Evolutionary conservation across 2,797 vertebrate species (phyloP), one percentile per base, ranked within the genome.

Genomic region (Xyrichtys novacula): DNA sequence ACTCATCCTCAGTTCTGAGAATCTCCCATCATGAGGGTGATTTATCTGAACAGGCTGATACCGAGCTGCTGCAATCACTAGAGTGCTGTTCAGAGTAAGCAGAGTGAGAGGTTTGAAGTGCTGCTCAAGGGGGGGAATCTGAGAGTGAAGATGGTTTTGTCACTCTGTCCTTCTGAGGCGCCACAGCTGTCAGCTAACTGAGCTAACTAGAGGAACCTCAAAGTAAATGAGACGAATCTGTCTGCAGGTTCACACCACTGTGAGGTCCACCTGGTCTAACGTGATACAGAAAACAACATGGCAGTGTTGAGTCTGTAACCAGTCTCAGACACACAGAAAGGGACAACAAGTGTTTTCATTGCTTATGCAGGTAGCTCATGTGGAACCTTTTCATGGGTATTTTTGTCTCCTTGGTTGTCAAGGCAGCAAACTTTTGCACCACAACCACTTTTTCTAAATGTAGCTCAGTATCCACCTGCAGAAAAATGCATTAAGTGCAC

Each of bases 11-110:
- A 54, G 47, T 28, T 65, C 42, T 60, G 16, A 23, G 46, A 58
- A 58, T 62, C 57, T 73, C 56, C 11, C 19, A 6, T 47, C 29
- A 68, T 44, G 54, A 61, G 31, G 38, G 67, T 8, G 69, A 53
- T 74, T 58, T 22, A 63, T 64, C 65, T 62, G 25, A 10, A 5
- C 29, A 11, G 20, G 19, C 29, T 26, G 46, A 61, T n/a, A 17
- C 48, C 47, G 66, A 52, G 15, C 39, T 46, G 44, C 12, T 40
- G 44, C 34, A 52, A 28, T 66, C 44, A 58, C 2, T 31, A 39
- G 29, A 0, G 2, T 49, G 50, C 49, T n/a, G 14, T 55, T 17
- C 20, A 0, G 19, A 59, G 31, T 49, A 31, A 11, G 29, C 32
- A 36, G 16, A 47, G 9, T 15, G 39, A 60, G 17, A 10, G 42